Conservation (phyloP, 2,888 invertebrate genomes). For the Melanostoma scalare region DNA sequence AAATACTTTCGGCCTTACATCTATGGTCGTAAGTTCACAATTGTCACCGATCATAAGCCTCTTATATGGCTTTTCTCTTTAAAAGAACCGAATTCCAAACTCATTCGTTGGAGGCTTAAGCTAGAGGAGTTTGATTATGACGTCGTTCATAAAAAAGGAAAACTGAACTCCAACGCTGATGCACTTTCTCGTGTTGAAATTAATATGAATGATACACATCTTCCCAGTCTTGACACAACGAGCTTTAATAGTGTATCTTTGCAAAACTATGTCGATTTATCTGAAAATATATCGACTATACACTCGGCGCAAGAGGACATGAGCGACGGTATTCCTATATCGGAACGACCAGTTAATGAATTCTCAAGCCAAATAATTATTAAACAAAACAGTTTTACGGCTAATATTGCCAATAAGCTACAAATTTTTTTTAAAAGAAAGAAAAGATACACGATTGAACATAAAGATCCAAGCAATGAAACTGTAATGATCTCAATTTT, state of each 20-base stretch:
- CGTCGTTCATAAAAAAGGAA: slow-evolving; percentile 66
- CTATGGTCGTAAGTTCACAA: too few relatives aligned
- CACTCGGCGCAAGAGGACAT: slow-evolving; percentile 5
- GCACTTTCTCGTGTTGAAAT: slow-evolving; percentile 21
- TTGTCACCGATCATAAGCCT: too few relatives aligned
- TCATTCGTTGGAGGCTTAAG: too few relatives aligned
- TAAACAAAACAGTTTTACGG: not conserved
- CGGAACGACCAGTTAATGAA: slow-evolving; percentile 16
- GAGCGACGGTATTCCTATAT: slow-evolving; percentile 18
- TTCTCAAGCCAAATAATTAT: slow-evolving; percentile 21
- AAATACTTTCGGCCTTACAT: too few relatives aligned
- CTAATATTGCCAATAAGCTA: not conserved
- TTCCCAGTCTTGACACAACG: too few relatives aligned
- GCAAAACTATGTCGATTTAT: not conserved
- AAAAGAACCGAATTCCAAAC: too few relatives aligned
- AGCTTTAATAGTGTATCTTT: not conserved
- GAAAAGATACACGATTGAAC: slow-evolving; percentile 17
- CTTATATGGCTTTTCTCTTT: too few relatives aligned
- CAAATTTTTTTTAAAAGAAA: slow-evolving; percentile 16
- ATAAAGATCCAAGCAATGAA: not conserved
- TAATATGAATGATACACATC: not conserved
- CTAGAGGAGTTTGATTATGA: too few relatives aligned
- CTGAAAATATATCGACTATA: slow-evolving; percentile 4
- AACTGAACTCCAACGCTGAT: slow-evolving; percentile 68
- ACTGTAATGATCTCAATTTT: not conserved